phyloP scores from a whole-genome alignment of 2,888 invertebrate species.

The Mylabris sibirica region DNA sequence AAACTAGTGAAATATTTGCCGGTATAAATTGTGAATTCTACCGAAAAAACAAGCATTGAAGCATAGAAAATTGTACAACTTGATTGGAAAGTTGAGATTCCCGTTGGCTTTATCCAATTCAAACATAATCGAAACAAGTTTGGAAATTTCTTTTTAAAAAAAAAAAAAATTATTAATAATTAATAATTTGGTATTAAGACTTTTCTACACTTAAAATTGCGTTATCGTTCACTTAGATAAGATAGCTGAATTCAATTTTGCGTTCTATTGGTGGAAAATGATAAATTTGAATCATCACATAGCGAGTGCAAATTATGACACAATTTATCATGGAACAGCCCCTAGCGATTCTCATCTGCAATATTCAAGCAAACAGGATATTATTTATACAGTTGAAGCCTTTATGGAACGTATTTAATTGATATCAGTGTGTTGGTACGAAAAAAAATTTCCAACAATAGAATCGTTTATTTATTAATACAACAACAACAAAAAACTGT shows the following conservation, averaged over 20 bases:
- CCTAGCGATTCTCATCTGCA: background rate
- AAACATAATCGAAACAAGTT: too few species aligned
- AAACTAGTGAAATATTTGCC: too few species aligned
- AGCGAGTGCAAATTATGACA: background rate
- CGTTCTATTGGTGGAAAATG: background rate
- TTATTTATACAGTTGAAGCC: background rate
- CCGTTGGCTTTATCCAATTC: too few species aligned
- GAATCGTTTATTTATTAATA: background rate
- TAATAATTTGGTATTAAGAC: too few species aligned
- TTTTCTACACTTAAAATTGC: too few species aligned
- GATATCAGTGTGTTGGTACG: background rate
- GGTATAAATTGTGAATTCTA: background rate
- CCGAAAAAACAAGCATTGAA: too few species aligned
- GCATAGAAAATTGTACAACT: too few species aligned
- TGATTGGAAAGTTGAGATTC: too few species aligned
- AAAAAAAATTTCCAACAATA: background rate
- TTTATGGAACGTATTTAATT: background rate
- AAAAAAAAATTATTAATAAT: too few species aligned
- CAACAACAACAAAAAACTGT: background rate
- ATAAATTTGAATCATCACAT: slow-evolving; percentile 1
- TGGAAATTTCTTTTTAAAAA: too few species aligned
- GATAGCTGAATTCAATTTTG: background rate
- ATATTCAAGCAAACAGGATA: background rate
- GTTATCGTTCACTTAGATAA: too few species aligned
- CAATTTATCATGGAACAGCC: slow-evolving; percentile 10